Percentiles rank a stretch among this genome's conserved stretches.
phyloP scores from a whole-genome alignment of 2,113 vertebrate species.

The Triplophysa rosa region DNA sequence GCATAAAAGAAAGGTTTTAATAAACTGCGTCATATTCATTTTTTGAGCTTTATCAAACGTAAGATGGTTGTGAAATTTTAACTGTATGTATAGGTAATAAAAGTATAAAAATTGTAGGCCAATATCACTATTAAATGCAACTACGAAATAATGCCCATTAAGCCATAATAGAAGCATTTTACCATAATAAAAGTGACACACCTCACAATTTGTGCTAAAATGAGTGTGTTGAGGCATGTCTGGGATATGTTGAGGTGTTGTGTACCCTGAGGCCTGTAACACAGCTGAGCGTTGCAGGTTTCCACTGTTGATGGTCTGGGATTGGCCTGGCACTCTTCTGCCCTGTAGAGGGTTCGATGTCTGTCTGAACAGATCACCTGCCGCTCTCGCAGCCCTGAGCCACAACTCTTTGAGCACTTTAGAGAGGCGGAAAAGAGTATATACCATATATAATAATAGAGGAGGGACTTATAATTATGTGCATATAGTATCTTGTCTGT shows the following conservation, averaged over 20 bases:
- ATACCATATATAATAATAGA: background rate
- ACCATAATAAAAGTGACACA: no score
- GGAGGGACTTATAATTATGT: background rate
- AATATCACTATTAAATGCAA: no score
- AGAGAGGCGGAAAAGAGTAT: background rate
- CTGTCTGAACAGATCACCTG: constrained; percentile 85
- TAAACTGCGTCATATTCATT: background rate
- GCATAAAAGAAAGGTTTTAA: background rate
- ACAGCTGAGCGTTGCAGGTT: constrained; percentile 86
- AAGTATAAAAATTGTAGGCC: no score
- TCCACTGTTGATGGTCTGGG: constrained; percentile 78
- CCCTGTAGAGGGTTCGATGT: constrained; percentile 75
- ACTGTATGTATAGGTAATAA: no score
- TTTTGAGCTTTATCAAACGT: background rate
- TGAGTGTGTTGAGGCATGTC: background rate
- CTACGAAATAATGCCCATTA: no score
- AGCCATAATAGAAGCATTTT: no score
- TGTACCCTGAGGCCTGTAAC: constrained; percentile 83
- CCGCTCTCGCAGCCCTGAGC: constrained; percentile 81
- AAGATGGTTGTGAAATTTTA: no score
- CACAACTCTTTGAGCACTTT: constrained; percentile 91
- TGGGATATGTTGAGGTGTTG: background rate
- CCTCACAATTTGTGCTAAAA: no score
- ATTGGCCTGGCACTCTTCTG: constrained; percentile 70
- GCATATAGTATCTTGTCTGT: background rate